Evolutionary conservation across 2,113 vertebrate species (phyloP).

Genomic region (Typhlomys cinereus): DNA sequence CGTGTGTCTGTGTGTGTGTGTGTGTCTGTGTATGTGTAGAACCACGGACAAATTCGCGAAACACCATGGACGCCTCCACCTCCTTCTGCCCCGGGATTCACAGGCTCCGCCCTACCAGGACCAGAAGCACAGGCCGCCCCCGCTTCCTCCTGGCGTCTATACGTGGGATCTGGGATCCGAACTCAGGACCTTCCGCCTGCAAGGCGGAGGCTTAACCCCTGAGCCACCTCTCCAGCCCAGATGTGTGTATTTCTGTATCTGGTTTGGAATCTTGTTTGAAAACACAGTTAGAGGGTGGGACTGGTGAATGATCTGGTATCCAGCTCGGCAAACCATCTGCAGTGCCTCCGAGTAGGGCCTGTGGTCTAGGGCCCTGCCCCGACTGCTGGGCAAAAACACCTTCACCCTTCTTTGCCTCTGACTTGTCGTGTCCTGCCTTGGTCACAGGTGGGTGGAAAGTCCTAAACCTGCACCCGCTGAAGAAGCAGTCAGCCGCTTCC

Average conservation of each 20-base stretch:
- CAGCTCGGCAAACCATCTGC: neutral
- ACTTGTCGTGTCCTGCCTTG: neutral
- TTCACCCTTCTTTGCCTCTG: neutral
- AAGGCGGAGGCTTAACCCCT: too few relatives aligned
- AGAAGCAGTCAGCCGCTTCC: constrained; percentile 68
- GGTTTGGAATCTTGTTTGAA: neutral
- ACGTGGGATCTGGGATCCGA: too few relatives aligned
- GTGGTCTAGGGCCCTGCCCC: neutral
- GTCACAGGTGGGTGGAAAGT: constrained; percentile 74
- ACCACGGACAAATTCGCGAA: too few relatives aligned
- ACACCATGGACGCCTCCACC: too few relatives aligned
- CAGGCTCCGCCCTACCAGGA: too few relatives aligned
- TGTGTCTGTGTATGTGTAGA: too few relatives aligned
- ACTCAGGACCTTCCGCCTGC: too few relatives aligned
- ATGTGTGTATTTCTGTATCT: neutral
- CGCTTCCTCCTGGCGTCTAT: too few relatives aligned
- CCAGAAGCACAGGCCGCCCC: too few relatives aligned
- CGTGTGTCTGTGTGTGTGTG: too few relatives aligned
- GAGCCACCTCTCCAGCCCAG: too few relatives aligned
- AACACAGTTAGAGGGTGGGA: neutral
- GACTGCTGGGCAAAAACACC: neutral
- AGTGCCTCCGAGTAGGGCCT: neutral
- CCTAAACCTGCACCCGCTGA: constrained; percentile 58
- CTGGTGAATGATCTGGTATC: neutral
- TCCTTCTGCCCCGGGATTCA: too few relatives aligned